Conservation (phyloP, 2,888 invertebrate species). For the Diplolepis rosae region DNA sequence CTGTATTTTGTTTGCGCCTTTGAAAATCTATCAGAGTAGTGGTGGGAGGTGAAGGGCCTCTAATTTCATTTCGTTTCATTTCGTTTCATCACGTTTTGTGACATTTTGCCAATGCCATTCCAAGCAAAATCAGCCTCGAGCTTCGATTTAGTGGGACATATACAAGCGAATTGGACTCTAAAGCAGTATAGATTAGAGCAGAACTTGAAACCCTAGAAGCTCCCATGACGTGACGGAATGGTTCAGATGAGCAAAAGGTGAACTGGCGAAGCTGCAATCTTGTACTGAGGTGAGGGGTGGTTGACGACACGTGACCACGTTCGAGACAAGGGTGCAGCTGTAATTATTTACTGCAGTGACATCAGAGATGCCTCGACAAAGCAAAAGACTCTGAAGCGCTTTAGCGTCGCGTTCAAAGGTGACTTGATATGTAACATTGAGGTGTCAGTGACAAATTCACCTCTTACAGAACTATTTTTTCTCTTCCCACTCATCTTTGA, state of each 20-base stretch:
- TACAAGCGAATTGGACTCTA: neutral
- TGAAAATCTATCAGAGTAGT: constrained; percentile 54
- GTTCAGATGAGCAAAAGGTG: constrained; percentile 60
- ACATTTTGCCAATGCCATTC: neutral
- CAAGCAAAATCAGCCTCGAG: constrained; percentile 6
- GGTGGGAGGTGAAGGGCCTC: constrained; percentile 43
- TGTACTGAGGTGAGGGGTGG: constrained; percentile 36
- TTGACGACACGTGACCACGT: constrained; percentile 42
- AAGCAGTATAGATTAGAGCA: constrained; percentile 41
- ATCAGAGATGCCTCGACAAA: constrained; percentile 45
- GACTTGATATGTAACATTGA: constrained; percentile 36
- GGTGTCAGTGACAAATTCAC: constrained; percentile 20
- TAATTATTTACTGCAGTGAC: constrained; percentile 51
- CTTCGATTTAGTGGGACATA: constrained; percentile 35
- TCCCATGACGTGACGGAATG: constrained; percentile 55
- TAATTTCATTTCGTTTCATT: constrained; percentile 44
- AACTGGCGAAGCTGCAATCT: constrained; percentile 53
- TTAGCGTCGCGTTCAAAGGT: constrained; percentile 42
- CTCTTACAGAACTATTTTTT: constrained; percentile 3
- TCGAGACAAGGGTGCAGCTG: constrained; percentile 47
- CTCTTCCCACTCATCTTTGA: constrained; percentile 14
- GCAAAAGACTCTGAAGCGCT: constrained; percentile 37
- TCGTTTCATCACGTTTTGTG: constrained; percentile 38
- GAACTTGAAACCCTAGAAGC: constrained; percentile 62
- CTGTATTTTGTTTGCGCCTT: constrained; percentile 41